A percentile compares a stretch with the other conserved stretches of the same genome.
Conservation (phyloP, 2,113 vertebrate genomes). For the Gambusia affinis region DNA sequence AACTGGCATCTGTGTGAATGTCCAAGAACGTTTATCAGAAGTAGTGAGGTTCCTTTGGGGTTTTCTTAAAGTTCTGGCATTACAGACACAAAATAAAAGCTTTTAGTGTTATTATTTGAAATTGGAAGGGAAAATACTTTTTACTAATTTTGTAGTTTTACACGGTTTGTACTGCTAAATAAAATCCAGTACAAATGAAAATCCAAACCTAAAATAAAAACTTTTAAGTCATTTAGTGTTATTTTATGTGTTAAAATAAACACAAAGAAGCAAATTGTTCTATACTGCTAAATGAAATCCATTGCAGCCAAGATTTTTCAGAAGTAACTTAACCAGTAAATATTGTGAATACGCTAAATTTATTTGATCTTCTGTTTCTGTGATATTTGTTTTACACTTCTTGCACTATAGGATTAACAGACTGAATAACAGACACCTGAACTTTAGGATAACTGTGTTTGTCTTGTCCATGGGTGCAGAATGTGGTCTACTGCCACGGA, state of each 20-base stretch:
- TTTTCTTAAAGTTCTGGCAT: background rate
- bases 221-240: too few species aligned
- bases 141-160: background rate
- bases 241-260: too few species aligned
- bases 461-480: slow-evolving; percentile 74
- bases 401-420: background rate
- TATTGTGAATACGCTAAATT: background rate
- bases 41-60: background rate
- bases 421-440: background rate
- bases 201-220: too few species aligned
- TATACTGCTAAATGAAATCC: too few species aligned
- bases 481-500: slow-evolving; percentile 95
- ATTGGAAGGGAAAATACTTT: too few species aligned
- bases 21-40: background rate
- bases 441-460: background rate
- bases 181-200: too few species aligned
- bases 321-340: background rate
- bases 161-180: too few species aligned
- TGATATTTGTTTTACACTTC: too few species aligned
- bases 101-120: too few species aligned
- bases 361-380: too few species aligned
- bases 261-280: too few species aligned
- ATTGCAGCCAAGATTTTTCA: too few species aligned
- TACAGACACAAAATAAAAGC: background rate
- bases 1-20: background rate